Evolutionary conservation across 2,797 vertebrate species (phyloP), one percentile per base, ranked within the genome.

Genomic region (Echeneis naucrates): DNA sequence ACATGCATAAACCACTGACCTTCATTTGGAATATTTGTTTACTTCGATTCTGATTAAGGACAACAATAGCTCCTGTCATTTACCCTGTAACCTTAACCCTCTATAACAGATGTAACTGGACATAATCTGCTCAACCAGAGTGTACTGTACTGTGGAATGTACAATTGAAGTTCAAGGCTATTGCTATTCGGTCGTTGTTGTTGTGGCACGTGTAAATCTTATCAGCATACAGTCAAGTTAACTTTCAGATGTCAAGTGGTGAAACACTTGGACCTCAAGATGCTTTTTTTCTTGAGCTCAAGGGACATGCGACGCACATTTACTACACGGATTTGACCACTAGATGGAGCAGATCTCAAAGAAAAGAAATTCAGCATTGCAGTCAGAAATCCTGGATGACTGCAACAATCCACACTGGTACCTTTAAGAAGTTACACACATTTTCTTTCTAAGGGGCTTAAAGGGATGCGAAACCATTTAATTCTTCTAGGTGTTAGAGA

Each of bases 291-390:
- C n/a, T n/a, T n/a, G n/a, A n/a, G n/a, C n/a, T n/a, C n/a, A n/a
- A 13, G 30, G 7, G 60, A 5, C 13, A 13, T 11, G 11, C 23
- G 16, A 27, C 5, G 2, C 2, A 71, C 1, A 14, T 83, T 86
- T 63, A 72, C 23, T 77, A 17, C n/a, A 52, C 2, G 5, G 0
- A 13, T 67, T 0, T 33, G 32, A 59, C 72, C 92, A 86, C 87
- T 66, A 84, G 92, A 80, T 88, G 89, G 82, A 57, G 37, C 48
- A 37, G 30, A 38, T 56, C 30, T 73, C 83, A 81, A 86, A 81
- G 64, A 62, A 74, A 81, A 60, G 2, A 42, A 52, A 47, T n/a
- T 0, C 23, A 75, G 8, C 26, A 12, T 33, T 55, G 10, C n/a
- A 26, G 12, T 37, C 11, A 60, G 27, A 48, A 24, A 52, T 0